Conservation (phyloP, 2,113 vertebrate genomes). For the Ceyx margarethae region DNA sequence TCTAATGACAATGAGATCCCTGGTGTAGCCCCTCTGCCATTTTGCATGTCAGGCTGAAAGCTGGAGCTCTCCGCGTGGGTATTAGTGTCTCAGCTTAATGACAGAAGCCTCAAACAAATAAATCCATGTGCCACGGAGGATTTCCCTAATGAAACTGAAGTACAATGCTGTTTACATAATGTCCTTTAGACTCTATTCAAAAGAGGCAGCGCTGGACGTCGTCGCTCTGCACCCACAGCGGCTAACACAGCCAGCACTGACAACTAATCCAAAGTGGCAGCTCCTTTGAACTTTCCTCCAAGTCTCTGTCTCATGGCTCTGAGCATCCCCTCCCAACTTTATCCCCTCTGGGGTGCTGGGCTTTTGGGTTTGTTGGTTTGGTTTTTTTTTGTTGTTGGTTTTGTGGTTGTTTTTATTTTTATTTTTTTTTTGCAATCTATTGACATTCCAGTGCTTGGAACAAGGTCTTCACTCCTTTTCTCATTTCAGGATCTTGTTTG, state of each 20-base stretch:
- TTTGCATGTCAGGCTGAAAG: slow-evolving; percentile 57
- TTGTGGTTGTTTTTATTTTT: neutral
- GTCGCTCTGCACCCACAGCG: neutral
- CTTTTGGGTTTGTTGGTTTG: neutral
- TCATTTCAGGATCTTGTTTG: slow-evolving; percentile 77
- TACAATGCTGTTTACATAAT: slow-evolving; percentile 61
- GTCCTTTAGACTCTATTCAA: slow-evolving; percentile 56
- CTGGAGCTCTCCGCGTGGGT: slow-evolving; percentile 47
- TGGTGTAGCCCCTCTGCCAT: slow-evolving; percentile 60
- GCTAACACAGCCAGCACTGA: slow-evolving; percentile 19
- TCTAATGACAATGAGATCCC: slow-evolving; percentile 68
- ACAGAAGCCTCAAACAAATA: slow-evolving; percentile 57
- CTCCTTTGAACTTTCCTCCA: neutral
- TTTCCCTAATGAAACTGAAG: slow-evolving; percentile 67
- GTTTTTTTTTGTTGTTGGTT: neutral
- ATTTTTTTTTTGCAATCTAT: slow-evolving; percentile 13
- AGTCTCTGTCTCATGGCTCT: neutral
- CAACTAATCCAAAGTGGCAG: slow-evolving; percentile 45
- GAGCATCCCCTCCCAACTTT: slow-evolving; percentile 56
- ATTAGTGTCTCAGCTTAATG: slow-evolving; percentile 65
- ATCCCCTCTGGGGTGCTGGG: neutral
- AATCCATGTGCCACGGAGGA: slow-evolving; percentile 61
- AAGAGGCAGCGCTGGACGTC: slow-evolving; percentile 2
- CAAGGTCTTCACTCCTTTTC: slow-evolving; percentile 79
- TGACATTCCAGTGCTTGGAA: slow-evolving; percentile 76